Conservation (phyloP, 1,140 invertebrate species). For the Metaphire vulgaris region DNA sequence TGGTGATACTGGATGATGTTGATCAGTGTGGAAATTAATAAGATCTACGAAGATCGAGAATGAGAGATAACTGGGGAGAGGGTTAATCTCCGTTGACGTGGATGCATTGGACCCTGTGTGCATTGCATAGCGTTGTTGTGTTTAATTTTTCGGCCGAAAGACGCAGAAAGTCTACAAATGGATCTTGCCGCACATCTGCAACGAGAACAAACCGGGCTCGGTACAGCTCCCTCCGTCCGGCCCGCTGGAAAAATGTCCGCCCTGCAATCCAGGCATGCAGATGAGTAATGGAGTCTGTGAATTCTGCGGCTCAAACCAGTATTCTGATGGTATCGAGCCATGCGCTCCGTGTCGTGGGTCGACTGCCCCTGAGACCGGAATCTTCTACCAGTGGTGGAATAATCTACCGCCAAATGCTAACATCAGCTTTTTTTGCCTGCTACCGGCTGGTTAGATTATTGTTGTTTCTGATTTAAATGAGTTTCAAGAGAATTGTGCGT, state of each 20-base stretch:
- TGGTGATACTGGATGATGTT: no score
- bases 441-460: conserved; percentile 32
- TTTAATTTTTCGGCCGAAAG: conserved; percentile 33
- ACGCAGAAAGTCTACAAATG: conserved; percentile 55
- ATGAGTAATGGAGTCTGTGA: conserved; percentile 45
- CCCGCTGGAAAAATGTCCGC: conserved; percentile 51
- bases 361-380: conserved; percentile 56
- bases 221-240: conserved; percentile 49
- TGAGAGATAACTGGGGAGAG: no score
- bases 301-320: conserved; percentile 50
- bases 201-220: conserved; percentile 46
- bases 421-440: conserved; percentile 54
- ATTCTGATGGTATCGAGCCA: conserved; percentile 46
- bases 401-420: conserved; percentile 53
- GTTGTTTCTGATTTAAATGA: no score
- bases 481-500: no score
- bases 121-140: background rate
- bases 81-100: no score
- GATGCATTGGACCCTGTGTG: no score
- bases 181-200: conserved; percentile 58
- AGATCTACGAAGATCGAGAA: no score
- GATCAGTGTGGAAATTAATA: no score
- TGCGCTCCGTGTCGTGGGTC: conserved; percentile 56
- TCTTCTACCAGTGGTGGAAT: conserved; percentile 57
- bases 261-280: conserved; percentile 59